Evolutionary conservation across 2,113 vertebrate genomes (phyloP).

Genomic region (Corythornis vintsioides): DNA sequence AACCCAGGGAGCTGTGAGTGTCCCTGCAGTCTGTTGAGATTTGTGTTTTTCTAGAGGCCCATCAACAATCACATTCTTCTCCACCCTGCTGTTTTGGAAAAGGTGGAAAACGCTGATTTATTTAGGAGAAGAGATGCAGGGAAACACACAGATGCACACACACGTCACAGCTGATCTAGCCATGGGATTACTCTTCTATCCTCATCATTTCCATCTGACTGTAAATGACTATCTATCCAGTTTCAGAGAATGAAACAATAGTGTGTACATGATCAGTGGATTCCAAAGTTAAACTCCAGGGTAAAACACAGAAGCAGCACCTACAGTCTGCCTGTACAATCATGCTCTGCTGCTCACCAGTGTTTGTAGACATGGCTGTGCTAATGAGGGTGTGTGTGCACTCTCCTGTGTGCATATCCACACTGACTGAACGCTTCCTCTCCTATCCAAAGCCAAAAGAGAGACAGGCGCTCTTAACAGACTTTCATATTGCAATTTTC

Average conservation of each 20-base stretch:
- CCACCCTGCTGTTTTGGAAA: background rate
- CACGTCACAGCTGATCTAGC: background rate
- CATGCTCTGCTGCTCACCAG: rapidly evolving
- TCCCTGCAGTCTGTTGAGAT: background rate
- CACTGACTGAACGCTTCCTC: rapidly evolving
- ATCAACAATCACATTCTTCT: background rate
- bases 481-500: background rate
- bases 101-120: background rate
- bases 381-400: background rate
- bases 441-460: background rate
- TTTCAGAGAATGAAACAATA: background rate
- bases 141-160: rapidly evolving
- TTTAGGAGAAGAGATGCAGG: background rate
- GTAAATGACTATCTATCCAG: background rate
- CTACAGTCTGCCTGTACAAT: background rate
- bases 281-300: background rate
- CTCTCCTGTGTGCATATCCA: background rate
- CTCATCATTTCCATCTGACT: background rate
- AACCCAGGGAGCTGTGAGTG: background rate
- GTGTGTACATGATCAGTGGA: background rate
- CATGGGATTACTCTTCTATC: background rate
- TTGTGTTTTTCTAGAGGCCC: background rate
- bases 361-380: background rate
- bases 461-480: background rate
- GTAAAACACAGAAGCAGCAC: background rate